Evolutionary conservation across 2,888 invertebrate genomes (phyloP).

Genomic region (Unio pictorum): DNA sequence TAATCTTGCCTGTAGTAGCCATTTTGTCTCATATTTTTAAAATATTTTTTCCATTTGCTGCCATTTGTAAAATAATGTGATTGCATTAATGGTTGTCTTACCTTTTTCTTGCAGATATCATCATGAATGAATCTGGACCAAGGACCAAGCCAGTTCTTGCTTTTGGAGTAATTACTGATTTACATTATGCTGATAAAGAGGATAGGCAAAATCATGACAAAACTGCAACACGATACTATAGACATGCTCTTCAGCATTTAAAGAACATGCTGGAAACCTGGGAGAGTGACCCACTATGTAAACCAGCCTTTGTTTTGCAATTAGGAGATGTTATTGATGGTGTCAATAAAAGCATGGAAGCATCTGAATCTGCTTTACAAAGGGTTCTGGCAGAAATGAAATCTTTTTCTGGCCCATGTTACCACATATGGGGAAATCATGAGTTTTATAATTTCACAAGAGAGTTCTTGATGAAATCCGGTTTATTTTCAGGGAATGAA

Average conservation of each 20-base stretch:
- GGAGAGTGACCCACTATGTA: constrained; percentile 41
- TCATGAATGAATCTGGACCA: too few species aligned
- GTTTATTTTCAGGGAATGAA: constrained; percentile 39
- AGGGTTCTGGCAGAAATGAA: constrained; percentile 55
- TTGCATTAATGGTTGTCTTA: too few species aligned
- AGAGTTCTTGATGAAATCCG: constrained; percentile 46
- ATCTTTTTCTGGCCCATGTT: constrained; percentile 36
- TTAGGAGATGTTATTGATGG: constrained; percentile 72
- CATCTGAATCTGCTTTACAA: constrained; percentile 51
- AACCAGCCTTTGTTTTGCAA: constrained; percentile 66
- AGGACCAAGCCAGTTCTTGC: constrained; percentile 19
- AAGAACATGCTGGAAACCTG: constrained; percentile 62
- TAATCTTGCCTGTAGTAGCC: too few species aligned
- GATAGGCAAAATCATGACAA: constrained; percentile 64
- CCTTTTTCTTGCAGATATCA: too few species aligned
- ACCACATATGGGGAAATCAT: constrained; percentile 71
- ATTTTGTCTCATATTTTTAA: too few species aligned
- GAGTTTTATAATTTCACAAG: constrained; percentile 71
- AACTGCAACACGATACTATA: constrained; percentile 65
- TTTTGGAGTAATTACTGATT: constrained; percentile 71
- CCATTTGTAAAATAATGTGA: too few species aligned
- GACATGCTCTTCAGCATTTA: constrained; percentile 63
- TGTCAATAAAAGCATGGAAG: constrained; percentile 48
- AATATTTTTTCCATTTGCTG: too few species aligned
- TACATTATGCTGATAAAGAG: constrained; percentile 71